Conservation (phyloP, 1,140 invertebrate species). For the Anoplolepis gracilipes region DNA sequence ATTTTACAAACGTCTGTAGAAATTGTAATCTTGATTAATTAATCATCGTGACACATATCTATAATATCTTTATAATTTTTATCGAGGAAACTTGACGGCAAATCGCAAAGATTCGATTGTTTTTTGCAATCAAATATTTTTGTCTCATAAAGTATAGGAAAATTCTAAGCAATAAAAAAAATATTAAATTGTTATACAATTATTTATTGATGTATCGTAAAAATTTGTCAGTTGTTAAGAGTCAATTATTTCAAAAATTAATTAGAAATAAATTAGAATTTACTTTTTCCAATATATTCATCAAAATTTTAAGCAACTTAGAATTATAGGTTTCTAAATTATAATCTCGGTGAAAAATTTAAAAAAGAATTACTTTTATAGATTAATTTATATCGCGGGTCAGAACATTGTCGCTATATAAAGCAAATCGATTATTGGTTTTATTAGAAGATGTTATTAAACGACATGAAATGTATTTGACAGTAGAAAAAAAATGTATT, state of each 20-base stretch:
- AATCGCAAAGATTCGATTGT: not conserved
- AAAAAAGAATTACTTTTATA: not conserved
- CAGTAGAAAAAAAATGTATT: conserved; percentile 9
- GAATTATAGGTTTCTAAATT: not conserved
- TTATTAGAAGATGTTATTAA: not conserved
- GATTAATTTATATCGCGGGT: conserved; percentile 2
- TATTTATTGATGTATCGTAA: not conserved
- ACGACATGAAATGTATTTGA: not conserved
- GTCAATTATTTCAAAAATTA: conserved; percentile 11
- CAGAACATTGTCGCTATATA: not conserved
- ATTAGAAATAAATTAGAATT: not conserved
- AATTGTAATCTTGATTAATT: conserved; percentile 20
- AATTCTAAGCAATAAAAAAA: not conserved
- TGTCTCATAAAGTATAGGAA: not conserved
- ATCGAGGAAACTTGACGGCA: not conserved
- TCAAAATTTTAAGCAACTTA: not conserved
- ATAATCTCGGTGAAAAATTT: not conserved
- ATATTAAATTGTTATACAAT: not conserved
- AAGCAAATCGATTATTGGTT: conserved; percentile 23
- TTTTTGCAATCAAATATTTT: no score
- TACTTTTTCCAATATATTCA: not conserved
- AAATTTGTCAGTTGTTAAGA: not conserved
- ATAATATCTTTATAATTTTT: not conserved
- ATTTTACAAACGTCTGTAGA: not conserved
- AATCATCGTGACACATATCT: not conserved